Evolutionary conservation across 2,113 vertebrate species (phyloP).

Genomic region (Corythaixoides concolor): DNA sequence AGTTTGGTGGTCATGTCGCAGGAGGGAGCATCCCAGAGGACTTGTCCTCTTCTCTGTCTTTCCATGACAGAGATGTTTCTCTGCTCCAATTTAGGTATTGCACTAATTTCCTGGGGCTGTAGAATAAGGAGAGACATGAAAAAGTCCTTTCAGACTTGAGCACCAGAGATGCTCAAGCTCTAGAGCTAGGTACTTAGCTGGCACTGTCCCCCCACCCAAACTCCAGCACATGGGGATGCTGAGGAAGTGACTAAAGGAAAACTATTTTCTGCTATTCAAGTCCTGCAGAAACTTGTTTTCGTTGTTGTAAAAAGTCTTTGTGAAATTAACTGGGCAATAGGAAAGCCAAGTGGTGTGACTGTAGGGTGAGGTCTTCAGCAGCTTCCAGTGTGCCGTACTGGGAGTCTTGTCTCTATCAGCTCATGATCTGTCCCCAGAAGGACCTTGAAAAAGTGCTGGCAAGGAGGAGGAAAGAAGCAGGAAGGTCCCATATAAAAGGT

Average conservation of each 20-base stretch:
- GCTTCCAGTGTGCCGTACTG: neutral
- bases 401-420: neutral
- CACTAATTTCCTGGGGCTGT: neutral
- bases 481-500: neutral
- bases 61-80: neutral
- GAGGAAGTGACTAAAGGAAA: neutral
- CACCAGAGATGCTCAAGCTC: neutral
- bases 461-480: neutral
- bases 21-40: neutral
- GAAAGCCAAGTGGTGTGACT: neutral
- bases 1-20: neutral
- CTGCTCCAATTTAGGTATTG: neutral
- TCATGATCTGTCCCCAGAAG: neutral
- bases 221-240: no score
- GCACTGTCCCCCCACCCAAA: neutral
- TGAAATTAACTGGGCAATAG: neutral
- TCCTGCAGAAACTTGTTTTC: neutral
- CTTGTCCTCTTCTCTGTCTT: neutral
- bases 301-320: neutral
- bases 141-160: neutral
- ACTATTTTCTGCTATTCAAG: neutral
- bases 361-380: neutral
- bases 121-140: neutral
- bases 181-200: neutral
- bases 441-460: neutral